Conservation (phyloP, 1,140 invertebrate genomes). For the Neodiprion fabricii region DNA sequence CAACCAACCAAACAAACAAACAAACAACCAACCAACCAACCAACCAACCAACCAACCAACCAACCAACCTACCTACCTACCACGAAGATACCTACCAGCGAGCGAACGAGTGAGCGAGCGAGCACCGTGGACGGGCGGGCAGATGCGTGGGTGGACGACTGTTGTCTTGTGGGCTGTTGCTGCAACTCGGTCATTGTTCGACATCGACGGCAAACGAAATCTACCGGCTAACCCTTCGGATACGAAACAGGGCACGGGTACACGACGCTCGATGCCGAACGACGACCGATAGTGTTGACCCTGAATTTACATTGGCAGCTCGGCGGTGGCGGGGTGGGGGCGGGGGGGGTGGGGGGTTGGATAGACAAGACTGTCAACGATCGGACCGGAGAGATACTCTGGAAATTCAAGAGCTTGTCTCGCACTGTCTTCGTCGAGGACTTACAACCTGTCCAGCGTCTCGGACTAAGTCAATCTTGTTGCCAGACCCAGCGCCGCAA, state of each 20-base stretch:
- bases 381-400: not conserved
- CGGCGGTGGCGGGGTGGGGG: not conserved
- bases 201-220: not conserved
- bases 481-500: no score
- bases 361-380: not conserved
- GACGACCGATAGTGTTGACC: conserved; percentile 1
- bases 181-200: not conserved
- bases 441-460: no score
- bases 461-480: no score
- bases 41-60: no score
- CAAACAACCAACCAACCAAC: no score
- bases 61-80: no score
- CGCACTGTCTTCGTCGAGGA: no score
- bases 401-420: no score
- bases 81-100: no score
- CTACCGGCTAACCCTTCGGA: not conserved
- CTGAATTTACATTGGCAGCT: not conserved
- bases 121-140: not conserved
- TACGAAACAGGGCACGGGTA: not conserved
- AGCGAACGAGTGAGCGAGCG: not conserved
- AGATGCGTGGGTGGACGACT: not conserved
- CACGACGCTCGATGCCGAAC: not conserved
- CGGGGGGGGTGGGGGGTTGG: not conserved
- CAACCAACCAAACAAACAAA: no score
- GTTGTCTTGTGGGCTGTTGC: not conserved